Evolutionary conservation across 2,888 invertebrate genomes (phyloP), one percentile per base, ranked within the genome.

Genomic region (Drosophila mettleri): DNA sequence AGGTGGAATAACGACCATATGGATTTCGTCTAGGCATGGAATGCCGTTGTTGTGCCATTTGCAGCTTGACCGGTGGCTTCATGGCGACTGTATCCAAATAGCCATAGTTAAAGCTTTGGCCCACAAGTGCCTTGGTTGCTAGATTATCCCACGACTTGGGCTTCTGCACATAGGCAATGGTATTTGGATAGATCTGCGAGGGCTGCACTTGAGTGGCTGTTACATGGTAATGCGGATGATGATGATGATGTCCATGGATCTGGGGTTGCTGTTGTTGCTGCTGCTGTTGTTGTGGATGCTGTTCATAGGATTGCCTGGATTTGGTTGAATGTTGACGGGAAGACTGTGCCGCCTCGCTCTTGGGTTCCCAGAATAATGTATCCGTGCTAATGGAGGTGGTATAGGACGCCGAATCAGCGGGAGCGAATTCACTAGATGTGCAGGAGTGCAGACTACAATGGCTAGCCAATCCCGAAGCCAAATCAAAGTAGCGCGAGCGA

Each of bases 81-180:
- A 91, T 87, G 1, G 93, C 92, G 22, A 92, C 93, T 0, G 96
- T 95, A 82, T 96, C 96, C 58, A 96, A 92, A 85, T 96, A 97
- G 8, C 97, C 97, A 86, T 97, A 97, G 1, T 97, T 97, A 83
- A 96, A 97, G 3, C 97, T 96, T 77, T 97, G 97, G 0, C 97
- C 97, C 0, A 97, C 96, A 76, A 96, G 95, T 0, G 96, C 95
- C 92, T 97, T 97, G 2, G 96, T 96, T 0, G 97, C 96, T 58
- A 97, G 93, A 92, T 97, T 97, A 90, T 97, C 97, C 97, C 97
- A 97, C 0, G 97, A 97, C 90, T 97, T 97, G 0, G 97, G 97
- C 88, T 97, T 97, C 0, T 93, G 91, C 43, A 93, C 93, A 78
- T 93, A 94, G 4, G 80, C 67, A 64, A 93, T 93, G 6, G 89